A percentile compares a stretch with the other conserved stretches of the same genome.
These are phyloP conservation scores for human (Homo sapiens) DNA, from an alignment of 2,113 vertebrate species.

Conservation along the genomic window DNA sequence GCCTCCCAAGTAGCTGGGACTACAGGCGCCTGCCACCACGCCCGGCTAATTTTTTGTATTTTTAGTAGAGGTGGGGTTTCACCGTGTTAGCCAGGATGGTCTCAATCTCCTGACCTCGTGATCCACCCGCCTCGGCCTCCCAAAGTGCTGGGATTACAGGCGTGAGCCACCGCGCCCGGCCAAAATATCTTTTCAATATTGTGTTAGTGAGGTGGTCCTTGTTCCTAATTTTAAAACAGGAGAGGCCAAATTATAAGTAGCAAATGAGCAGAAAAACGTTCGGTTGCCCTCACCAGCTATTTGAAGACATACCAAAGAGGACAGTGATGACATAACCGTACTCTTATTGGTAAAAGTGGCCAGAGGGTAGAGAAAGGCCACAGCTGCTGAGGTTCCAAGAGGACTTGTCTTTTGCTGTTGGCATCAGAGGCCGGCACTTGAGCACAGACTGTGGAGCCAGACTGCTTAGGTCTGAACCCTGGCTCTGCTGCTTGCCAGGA, in stretches of 20 bases:
- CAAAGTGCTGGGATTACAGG: no score
- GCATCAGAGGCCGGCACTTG: neutral
- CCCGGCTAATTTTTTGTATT: no score
- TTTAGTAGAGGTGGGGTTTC: no score
- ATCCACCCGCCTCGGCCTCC: no score
- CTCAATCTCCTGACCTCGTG: no score
- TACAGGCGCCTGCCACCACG: accelerated
- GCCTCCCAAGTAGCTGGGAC: no score
- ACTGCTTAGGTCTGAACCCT: neutral
- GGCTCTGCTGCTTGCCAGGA: neutral
- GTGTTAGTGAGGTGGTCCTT: neutral
- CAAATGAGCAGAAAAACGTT: neutral
- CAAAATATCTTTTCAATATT: neutral
- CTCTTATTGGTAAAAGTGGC: neutral
- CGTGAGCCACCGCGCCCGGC: no score
- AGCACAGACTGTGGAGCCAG: neutral
- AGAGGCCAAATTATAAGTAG: neutral
- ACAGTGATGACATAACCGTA: accelerated
- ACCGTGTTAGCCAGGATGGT: no score
- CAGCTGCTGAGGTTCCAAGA: neutral
- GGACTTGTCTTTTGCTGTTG: neutral
- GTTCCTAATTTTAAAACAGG: neutral
- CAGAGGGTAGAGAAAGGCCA: neutral
- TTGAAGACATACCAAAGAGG: neutral
- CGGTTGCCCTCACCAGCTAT: neutral